Conservation (phyloP, 2,113 vertebrate genomes). For the Pseudolaguvia tuberculata region DNA sequence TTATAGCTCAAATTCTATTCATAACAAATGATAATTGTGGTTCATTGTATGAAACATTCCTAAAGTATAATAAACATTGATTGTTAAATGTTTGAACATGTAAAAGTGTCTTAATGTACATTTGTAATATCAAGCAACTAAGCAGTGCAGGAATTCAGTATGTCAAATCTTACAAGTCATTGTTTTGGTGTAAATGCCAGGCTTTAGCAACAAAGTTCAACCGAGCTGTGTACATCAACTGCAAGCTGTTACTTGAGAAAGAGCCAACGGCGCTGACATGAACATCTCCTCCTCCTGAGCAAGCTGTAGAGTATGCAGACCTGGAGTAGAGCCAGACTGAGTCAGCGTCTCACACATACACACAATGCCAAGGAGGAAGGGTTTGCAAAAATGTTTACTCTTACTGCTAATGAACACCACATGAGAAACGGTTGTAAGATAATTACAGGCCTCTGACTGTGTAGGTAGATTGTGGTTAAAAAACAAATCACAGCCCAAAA, state of each 20-base stretch:
- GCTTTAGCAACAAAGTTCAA: slow-evolving; percentile 1
- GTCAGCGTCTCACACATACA: slow-evolving; percentile 1
- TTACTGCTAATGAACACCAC: background rate
- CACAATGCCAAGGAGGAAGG: background rate
- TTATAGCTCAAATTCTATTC: background rate
- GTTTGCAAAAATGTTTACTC: background rate
- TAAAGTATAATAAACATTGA: background rate
- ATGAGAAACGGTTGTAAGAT: background rate
- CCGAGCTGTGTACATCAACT: too few relatives aligned
- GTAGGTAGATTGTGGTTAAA: background rate
- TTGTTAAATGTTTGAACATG: background rate
- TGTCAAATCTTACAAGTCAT: background rate
- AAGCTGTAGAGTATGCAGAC: slow-evolving; percentile 25
- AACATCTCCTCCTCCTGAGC: slow-evolving; percentile 33
- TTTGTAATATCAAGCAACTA: background rate
- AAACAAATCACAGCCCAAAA: background rate
- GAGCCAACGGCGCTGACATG: slow-evolving; percentile 25
- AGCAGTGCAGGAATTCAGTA: background rate
- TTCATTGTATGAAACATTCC: background rate
- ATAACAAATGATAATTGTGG: background rate
- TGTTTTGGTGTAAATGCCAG: background rate
- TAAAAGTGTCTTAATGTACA: background rate
- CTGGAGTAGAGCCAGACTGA: slow-evolving; percentile 33
- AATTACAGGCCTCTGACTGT: background rate
- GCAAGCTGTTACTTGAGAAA: slow-evolving; percentile 49